A percentile compares a stretch with the other conserved stretches of the same genome.
phyloP scores from a whole-genome alignment of 2,113 vertebrate genomes.

The Piliocolobus tephrosceles region DNA sequence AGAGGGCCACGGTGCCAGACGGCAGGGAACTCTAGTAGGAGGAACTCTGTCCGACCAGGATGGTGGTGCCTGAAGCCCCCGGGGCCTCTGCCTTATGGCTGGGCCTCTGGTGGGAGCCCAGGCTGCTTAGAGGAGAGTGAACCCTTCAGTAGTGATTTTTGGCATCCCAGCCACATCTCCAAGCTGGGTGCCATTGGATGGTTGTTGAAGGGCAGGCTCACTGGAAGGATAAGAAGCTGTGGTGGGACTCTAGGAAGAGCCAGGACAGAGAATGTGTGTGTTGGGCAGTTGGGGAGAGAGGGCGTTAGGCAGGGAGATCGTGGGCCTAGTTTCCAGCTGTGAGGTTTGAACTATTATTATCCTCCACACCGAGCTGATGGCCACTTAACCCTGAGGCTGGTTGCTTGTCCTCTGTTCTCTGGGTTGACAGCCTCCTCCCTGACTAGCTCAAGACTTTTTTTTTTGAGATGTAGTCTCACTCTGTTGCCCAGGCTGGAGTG shows the following conservation, averaged over 20 bases:
- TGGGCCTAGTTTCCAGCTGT: not conserved
- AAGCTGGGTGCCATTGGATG: not conserved
- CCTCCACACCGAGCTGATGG: not conserved
- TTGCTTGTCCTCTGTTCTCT: not conserved
- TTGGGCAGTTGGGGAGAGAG: fast-evolving
- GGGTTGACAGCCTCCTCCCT: not conserved
- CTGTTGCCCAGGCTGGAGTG: too few species aligned
- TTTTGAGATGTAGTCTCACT: too few species aligned
- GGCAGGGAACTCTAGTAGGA: not conserved
- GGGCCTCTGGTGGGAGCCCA: not conserved
- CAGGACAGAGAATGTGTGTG: not conserved
- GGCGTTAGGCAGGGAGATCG: not conserved
- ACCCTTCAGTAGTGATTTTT: not conserved
- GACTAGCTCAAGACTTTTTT: not conserved
- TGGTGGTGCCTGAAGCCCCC: not conserved
- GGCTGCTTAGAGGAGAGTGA: not conserved
- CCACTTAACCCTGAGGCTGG: not conserved
- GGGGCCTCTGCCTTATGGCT: not conserved
- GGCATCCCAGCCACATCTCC: not conserved
- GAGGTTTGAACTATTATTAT: not conserved
- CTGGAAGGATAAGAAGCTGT: not conserved
- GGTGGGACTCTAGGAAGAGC: not conserved
- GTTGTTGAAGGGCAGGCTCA: not conserved
- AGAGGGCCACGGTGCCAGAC: not conserved
- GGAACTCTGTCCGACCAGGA: not conserved